Evolutionary conservation across 2,113 vertebrate genomes (phyloP).

Genomic region (Echinops telfairi): DNA sequence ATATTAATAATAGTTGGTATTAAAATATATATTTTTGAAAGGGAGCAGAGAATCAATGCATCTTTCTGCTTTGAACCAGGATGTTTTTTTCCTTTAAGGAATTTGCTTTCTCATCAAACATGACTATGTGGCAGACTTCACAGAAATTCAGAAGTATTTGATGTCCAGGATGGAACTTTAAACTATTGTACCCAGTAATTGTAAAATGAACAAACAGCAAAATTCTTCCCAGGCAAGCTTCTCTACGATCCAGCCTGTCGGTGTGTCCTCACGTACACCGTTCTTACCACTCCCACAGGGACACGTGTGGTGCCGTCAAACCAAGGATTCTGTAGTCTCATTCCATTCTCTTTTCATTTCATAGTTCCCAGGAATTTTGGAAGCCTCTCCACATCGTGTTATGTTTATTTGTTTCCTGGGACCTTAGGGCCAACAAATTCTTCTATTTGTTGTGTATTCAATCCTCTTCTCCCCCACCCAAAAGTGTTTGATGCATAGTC

Average conservation of each 20-base stretch:
- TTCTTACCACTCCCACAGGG: neutral
- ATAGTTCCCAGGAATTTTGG: too few relatives aligned
- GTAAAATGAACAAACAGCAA: neutral
- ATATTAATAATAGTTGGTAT: conserved; percentile 57
- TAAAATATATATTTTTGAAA: conserved; percentile 81
- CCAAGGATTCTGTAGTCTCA: neutral
- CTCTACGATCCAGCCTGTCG: neutral
- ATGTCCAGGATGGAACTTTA: neutral
- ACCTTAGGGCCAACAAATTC: neutral
- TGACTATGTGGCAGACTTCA: conserved; percentile 55
- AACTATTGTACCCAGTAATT: neutral
- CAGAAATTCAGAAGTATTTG: neutral
- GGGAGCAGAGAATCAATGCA: conserved; percentile 64
- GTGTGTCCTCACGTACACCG: neutral
- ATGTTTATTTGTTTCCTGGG: neutral
- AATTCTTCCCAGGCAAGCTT: conserved; percentile 52
- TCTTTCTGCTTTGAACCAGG: conserved; percentile 49
- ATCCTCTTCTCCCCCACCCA: neutral
- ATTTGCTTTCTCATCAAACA: conserved; percentile 71
- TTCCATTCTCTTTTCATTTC: too few relatives aligned
- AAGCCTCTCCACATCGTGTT: neutral
- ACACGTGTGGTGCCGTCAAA: fast-evolving
- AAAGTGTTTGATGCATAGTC: neutral
- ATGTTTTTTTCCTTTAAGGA: conserved; percentile 60
- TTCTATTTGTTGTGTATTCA: neutral